Base-by-base conservation (phyloP, 2,113 vertebrate genomes). In the Oplegnathus fasciatus region DNA sequence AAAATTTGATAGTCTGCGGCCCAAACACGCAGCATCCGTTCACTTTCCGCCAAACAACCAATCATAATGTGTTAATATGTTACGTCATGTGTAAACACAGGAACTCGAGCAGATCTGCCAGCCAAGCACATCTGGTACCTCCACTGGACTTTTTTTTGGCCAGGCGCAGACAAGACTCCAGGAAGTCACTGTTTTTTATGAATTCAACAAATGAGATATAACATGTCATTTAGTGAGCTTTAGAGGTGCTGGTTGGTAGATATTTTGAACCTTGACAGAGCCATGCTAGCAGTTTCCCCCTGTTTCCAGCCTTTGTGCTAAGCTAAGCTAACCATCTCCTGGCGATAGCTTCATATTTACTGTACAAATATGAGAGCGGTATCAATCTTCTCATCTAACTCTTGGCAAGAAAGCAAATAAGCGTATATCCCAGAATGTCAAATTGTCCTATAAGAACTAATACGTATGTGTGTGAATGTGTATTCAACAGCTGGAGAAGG, bases 401-500 rank as follows among this genome's bases (percentile, higher is more conserved):
- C 24, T 50, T 0, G 9, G 9, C 40, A 57, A 83, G 9, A 54
- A 62, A 50, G 24, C 1, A 13, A 28, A 60, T 17, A 14, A 48
- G 11, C 3, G 2, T 37, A 32, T 77, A 26, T 26, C 4, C 20
- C 5, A 5, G 3, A 17, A 61, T 17, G 11, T 20, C 3, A n/a
- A 28, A 30, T 26, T 62, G 60, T 67, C 9, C 9, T 18, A 48
- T 1, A 48, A 73, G 22, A 64, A 72, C 68, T 78, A 57, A 52
- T 17, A 34, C 73, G 5, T 54, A 46, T 86, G 55, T 71, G 66
- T 79, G 14, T 80, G 30, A 69, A 40, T 84, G 50, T 90, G 67
- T 81, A 20, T 80, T 74, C 28, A 52, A 84, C 92, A 97, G 96
- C 88, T 96, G 91, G 96, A 97, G 74, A 95, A 95, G 77, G 94